Evolutionary conservation across 1,140 invertebrate genomes (phyloP).

Genomic region (Bilobella aurantiaca): DNA sequence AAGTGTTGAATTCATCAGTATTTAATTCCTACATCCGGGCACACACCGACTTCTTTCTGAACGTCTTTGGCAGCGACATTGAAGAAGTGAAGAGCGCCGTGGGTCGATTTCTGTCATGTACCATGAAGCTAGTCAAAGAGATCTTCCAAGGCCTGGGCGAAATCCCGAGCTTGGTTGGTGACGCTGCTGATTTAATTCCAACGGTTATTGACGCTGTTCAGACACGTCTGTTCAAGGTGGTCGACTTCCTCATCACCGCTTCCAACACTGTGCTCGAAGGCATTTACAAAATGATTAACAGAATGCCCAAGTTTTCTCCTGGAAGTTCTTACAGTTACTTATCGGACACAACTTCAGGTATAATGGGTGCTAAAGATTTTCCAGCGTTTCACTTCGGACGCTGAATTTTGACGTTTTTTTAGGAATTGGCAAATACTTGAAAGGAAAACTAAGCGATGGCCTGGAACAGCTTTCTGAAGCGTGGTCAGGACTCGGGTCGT

Average conservation of each 20-base stretch:
- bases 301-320: too few species aligned
- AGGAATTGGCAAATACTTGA: conserved; percentile 15
- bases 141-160: not conserved
- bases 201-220: too few species aligned
- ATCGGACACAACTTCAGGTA: conserved; percentile 15
- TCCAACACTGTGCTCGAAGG: too few species aligned
- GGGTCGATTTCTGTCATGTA: too few species aligned
- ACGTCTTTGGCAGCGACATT: not conserved
- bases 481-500: conserved; percentile 2
- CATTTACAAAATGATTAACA: too few species aligned
- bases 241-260: too few species aligned
- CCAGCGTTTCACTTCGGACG: not conserved
- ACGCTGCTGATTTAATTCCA: too few species aligned
- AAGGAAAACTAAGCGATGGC: not conserved
- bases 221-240: too few species aligned
- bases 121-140: not conserved
- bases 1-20: conserved; percentile 11
- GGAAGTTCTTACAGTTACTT: too few species aligned
- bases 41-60: not conserved
- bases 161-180: too few species aligned
- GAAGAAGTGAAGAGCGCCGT: not conserved
- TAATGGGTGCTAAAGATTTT: not conserved
- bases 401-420: conserved; percentile 3
- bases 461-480: conserved; percentile 1
- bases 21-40: not conserved